These are phyloP conservation scores for Aplysia californica DNA, from an alignment of 1,140 invertebrate genomes.

Conservation along the genomic window DNA sequence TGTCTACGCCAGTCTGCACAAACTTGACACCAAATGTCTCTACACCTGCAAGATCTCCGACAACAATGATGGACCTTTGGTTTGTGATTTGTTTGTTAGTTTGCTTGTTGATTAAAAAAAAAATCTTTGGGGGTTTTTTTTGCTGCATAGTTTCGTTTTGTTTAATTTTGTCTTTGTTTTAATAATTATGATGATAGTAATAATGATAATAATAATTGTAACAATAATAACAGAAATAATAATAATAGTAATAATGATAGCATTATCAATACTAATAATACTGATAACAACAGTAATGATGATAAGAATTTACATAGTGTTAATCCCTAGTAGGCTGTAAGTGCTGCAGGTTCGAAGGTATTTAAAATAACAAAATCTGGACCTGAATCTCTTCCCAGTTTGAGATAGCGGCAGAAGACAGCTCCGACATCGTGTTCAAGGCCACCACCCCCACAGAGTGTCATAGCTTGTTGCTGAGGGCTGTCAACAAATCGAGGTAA, in stretches of 20 bases:
- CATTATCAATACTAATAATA: too few species aligned
- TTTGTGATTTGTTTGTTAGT: constrained; percentile 49
- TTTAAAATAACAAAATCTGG: too few species aligned
- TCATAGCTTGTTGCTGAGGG: constrained; percentile 77
- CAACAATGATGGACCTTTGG: constrained; percentile 76
- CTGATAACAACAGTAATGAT: too few species aligned
- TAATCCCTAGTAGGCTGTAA: too few species aligned
- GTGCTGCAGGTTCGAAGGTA: too few species aligned
- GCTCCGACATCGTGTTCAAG: constrained; percentile 75
- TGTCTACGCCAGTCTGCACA: constrained; percentile 79
- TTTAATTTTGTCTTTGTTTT: too few species aligned
- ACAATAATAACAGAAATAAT: too few species aligned
- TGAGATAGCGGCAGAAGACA: constrained; percentile 84
- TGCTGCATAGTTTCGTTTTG: background rate
- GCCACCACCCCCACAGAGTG: constrained; percentile 79
- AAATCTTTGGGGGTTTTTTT: background rate
- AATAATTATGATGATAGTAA: too few species aligned
- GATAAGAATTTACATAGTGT: too few species aligned
- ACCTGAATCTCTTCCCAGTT: constrained; percentile 71
- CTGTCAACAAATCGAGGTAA: constrained; percentile 69
- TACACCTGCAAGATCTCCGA: constrained; percentile 88
- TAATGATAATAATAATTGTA: too few species aligned
- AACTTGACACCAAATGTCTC: constrained; percentile 78
- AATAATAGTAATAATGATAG: too few species aligned
- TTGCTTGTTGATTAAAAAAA: background rate